Evolutionary conservation across 2,797 vertebrate genomes (phyloP).

Genomic region (Neosalanx taihuensis): DNA sequence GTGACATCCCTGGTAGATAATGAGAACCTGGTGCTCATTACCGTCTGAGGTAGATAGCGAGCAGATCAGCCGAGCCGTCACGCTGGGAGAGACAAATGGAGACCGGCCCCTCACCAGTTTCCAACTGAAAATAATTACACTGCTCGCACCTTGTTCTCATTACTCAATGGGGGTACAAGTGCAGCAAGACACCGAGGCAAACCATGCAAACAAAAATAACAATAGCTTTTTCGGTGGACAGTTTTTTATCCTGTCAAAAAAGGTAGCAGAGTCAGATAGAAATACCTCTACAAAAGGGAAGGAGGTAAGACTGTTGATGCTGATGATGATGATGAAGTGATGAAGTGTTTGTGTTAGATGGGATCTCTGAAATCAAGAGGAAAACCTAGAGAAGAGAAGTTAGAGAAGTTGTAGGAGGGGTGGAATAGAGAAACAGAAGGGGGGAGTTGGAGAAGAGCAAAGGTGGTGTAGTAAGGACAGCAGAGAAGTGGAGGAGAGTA

Average conservation of each 20-base stretch:
- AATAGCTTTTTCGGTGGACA: neutral
- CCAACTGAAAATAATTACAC: constrained; percentile 79
- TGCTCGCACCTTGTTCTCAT: constrained; percentile 69
- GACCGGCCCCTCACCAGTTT: constrained; percentile 59
- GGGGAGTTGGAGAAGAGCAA: too few relatives aligned
- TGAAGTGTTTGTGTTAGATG: too few relatives aligned
- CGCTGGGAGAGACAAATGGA: constrained; percentile 64
- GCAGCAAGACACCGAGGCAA: constrained; percentile 35
- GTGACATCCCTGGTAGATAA: constrained; percentile 62
- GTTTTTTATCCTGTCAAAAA: too few relatives aligned
- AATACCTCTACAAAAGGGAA: constrained; percentile 14
- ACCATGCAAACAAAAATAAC: constrained; percentile 45
- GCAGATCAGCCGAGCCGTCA: constrained; percentile 60
- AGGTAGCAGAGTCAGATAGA: neutral
- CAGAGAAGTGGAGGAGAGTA: too few relatives aligned
- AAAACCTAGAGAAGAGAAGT: too few relatives aligned
- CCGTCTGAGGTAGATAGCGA: constrained; percentile 51
- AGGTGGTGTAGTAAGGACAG: too few relatives aligned
- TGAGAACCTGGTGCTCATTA: constrained; percentile 69
- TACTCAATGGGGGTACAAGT: constrained; percentile 58
- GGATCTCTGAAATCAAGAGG: too few relatives aligned
- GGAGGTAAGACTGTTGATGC: neutral
- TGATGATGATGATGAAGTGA: too few relatives aligned
- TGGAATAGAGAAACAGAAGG: too few relatives aligned
- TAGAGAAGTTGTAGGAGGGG: too few relatives aligned